Evolutionary conservation across 2,113 vertebrate genomes (phyloP).

Genomic region (Albula goreensis): DNA sequence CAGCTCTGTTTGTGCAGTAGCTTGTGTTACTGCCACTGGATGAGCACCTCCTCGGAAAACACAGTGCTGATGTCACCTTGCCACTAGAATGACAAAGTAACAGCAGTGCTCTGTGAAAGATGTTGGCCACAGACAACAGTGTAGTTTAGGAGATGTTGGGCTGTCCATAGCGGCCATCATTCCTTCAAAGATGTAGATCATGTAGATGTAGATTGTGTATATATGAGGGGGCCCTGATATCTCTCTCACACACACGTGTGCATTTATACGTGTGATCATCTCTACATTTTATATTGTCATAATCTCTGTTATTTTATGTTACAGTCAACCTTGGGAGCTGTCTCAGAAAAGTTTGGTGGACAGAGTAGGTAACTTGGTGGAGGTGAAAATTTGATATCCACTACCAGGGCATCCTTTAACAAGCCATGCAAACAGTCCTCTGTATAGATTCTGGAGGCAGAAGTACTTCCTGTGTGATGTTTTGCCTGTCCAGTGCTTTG

Average conservation of each 20-base stretch:
- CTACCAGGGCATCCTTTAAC: background rate
- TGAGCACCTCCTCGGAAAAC: background rate
- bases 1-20: background rate
- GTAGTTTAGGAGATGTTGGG: background rate
- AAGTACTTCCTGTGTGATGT: background rate
- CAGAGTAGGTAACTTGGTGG: background rate
- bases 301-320: background rate
- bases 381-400: background rate
- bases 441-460: background rate
- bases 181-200: background rate
- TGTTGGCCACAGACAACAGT: background rate
- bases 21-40: background rate
- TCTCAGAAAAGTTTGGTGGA: background rate
- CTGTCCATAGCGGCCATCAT: background rate
- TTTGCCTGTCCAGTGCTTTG: background rate
- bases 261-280: too few relatives aligned
- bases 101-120: background rate
- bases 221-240: background rate
- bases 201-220: background rate
- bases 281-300: slow-evolving; percentile 7
- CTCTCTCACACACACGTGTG: too few relatives aligned
- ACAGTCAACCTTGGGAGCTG: background rate
- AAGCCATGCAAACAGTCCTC: background rate
- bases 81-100: background rate
- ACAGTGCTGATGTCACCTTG: background rate